Evolutionary conservation across 2,797 vertebrate genomes (phyloP), one percentile per base, ranked within the genome.

Genomic region (Schizopygopsis pylzovi): DNA sequence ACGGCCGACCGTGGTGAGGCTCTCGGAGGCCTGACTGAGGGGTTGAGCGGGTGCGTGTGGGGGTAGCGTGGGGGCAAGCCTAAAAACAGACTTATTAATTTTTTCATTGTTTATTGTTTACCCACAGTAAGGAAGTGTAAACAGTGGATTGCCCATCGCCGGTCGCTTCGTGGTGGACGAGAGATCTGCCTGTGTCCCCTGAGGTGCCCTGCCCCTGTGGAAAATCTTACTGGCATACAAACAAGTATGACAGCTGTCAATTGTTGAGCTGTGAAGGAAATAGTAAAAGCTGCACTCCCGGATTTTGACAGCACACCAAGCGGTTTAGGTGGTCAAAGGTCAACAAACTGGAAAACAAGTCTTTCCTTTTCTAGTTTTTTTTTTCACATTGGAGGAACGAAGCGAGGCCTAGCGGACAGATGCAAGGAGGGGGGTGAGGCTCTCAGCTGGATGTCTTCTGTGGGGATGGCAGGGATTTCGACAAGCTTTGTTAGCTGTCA

Each of bases 71-170:
- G 84, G 89, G 91, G 78, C 86, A 87, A 33, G 39, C 67, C 56
- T 81, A 90, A 88, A 91, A 95, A 91, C 92, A 92, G 89, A 90
- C 91, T 59, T 87, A 43, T 82, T 78, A 39, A 18, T 76, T 75
- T 52, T 93, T 93, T 94, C 90, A 94, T 93, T 97, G 95, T 96
- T 96, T 95, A 96, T 94, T 94, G 92, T 94, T 95, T 95, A 93
- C 92, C 93, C 90, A 89, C 92, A 94, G 88, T 88, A 87, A 76
- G 91, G 94, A 90, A 95, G 90, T 84, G 87, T 93, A 95, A 96
- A 94, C 92, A 95, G 92, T 89, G 93, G 91, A 92, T 94, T 94
- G 88, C 92, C 91, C 89, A 93, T 94, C 91, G 89, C 91, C 89
- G 87, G 92, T 91, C 83, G 78, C 86, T 81, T 89, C 90, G 88